Percentiles rank a stretch among this genome's conserved stretches.
Evolutionary conservation across 2,113 vertebrate species (phyloP).

Genomic region (Toxotes jaculatrix): DNA sequence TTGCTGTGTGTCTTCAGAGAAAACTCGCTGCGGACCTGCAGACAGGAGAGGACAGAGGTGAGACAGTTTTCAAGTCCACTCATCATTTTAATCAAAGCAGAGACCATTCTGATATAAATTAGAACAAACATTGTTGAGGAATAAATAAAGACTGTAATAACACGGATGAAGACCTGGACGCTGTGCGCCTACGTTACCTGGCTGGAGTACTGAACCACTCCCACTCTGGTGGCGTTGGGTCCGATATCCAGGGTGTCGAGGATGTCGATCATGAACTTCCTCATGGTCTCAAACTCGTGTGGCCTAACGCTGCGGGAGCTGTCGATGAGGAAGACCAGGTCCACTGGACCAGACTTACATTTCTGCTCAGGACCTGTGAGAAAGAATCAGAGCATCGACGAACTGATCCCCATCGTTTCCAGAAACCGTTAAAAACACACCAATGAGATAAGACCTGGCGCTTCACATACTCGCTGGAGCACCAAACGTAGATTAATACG

Average conservation of each 20-base stretch:
- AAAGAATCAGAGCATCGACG: background rate
- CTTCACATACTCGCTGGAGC: too few species aligned
- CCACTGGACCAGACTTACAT: constrained; percentile 91
- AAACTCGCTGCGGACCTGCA: constrained; percentile 92
- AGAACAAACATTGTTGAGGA: background rate
- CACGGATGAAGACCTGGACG: too few species aligned
- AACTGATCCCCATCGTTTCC: too few species aligned
- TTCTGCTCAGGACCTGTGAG: constrained; percentile 80
- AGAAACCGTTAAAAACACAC: too few species aligned
- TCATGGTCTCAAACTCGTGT: constrained; percentile 96
- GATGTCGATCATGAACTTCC: constrained; percentile 95
- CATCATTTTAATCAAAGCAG: background rate
- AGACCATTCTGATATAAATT: background rate
- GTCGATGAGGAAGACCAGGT: constrained; percentile 97
- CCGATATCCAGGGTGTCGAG: constrained; percentile 91
- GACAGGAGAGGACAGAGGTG: background rate
- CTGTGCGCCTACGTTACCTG: constrained; percentile 74
- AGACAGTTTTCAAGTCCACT: background rate
- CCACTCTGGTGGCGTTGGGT: constrained; percentile 88
- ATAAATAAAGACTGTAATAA: background rate
- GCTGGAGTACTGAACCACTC: constrained; percentile 97
- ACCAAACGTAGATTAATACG: too few species aligned
- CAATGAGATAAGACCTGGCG: too few species aligned
- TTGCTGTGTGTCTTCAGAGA: constrained; percentile 89
- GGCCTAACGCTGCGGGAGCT: constrained; percentile 96